A percentile compares a stretch with the other conserved stretches of the same genome.
These are phyloP conservation scores for Liolophura sinensis DNA, from an alignment of 1,140 invertebrate genomes.

Conservation along the genomic window DNA sequence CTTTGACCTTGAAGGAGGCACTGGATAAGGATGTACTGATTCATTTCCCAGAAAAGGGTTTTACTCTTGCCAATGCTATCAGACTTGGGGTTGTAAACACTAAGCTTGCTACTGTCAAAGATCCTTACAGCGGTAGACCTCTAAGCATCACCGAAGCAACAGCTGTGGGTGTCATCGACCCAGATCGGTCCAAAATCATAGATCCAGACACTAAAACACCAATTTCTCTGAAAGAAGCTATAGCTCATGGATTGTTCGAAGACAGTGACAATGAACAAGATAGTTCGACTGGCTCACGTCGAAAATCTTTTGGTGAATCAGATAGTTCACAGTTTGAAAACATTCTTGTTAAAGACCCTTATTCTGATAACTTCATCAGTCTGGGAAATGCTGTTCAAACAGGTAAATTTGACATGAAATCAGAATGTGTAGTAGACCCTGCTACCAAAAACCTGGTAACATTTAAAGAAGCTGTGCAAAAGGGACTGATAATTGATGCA, in stretches of 20 bases:
- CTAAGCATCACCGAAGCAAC: slow-evolving; percentile 53
- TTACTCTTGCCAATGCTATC: slow-evolving; percentile 79
- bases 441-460: not conserved
- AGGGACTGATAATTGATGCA: slow-evolving; percentile 81
- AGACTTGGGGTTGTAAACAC: slow-evolving; percentile 64
- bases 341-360: no score
- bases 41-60: slow-evolving; percentile 67
- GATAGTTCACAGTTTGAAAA: no score
- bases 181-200: slow-evolving; percentile 75
- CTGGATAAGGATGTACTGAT: slow-evolving; percentile 70
- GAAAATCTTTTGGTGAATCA: no score
- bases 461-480: slow-evolving; percentile 59
- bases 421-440: no score
- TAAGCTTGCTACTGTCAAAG: no score
- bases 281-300: no score
- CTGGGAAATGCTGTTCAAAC: no score
- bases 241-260: not conserved
- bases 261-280: no score
- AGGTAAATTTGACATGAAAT: no score
- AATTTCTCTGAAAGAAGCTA: slow-evolving; percentile 72
- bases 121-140: no score
- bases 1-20: slow-evolving; percentile 5
- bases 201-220: slow-evolving; percentile 63
- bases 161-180: slow-evolving; percentile 80
- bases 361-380: no score